Evolutionary conservation across 2,888 invertebrate species (phyloP).

Genomic region (Spodoptera picta): DNA sequence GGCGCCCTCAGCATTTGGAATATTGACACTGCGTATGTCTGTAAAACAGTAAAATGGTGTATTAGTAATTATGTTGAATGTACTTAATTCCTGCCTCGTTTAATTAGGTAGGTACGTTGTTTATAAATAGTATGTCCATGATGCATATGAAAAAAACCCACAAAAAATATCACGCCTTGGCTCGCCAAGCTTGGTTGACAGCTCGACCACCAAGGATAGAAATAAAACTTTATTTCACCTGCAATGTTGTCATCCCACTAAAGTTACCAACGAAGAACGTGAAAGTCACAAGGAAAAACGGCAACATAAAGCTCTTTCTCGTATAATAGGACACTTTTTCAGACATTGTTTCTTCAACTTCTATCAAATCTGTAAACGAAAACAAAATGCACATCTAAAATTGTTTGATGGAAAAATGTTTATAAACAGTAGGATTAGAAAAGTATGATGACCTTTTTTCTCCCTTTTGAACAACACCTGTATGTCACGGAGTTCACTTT

Average conservation of each 20-base stretch:
- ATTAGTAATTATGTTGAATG: background rate
- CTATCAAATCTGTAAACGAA: conserved; percentile 62
- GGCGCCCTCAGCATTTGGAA: conserved; percentile 92
- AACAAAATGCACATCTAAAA: background rate
- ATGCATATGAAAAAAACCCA: too few species aligned
- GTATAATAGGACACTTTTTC: conserved; percentile 80
- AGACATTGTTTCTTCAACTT: conserved; percentile 72
- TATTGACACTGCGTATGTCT: conserved; percentile 93
- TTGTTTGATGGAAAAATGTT: background rate
- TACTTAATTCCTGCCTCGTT: background rate
- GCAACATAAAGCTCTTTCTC: conserved; percentile 90
- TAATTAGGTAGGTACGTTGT: too few species aligned
- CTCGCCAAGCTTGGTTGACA: too few species aligned
- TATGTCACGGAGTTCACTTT: conserved; percentile 88
- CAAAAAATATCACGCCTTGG: too few species aligned
- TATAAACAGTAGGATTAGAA: too few species aligned
- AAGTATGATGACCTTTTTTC: conserved; percentile 32
- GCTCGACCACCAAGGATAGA: too few species aligned
- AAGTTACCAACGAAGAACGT: conserved; percentile 93
- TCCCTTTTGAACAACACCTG: conserved; percentile 75
- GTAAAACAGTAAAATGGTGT: conserved; percentile 50
- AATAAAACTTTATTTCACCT: conserved; percentile 67
- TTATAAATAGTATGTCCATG: too few species aligned
- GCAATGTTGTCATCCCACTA: conserved; percentile 92
- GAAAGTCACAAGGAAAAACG: conserved; percentile 90